A percentile compares a stretch with the other conserved stretches of the same genome.
These are phyloP conservation scores for Acanthosepion lycidas DNA, from an alignment of 2,888 invertebrate genomes.

Conservation along the genomic window DNA sequence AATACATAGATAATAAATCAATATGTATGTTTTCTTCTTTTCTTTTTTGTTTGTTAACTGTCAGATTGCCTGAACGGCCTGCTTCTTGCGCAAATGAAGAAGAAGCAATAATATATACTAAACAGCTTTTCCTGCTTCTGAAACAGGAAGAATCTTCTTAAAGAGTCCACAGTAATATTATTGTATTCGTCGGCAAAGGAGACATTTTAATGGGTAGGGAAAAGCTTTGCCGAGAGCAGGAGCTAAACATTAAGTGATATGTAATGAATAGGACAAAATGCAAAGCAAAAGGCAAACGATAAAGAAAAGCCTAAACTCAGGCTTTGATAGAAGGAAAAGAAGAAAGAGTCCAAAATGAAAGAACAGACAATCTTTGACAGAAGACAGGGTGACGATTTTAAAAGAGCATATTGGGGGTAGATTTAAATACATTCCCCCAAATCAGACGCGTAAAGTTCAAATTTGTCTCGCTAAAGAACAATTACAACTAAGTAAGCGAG, in stretches of 20 bases:
- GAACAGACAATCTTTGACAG: too few relatives aligned
- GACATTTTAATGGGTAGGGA: neutral
- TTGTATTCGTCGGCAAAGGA: neutral
- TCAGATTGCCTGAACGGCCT: neutral
- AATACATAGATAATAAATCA: neutral
- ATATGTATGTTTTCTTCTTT: neutral
- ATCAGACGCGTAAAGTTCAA: too few relatives aligned
- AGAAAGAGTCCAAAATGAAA: too few relatives aligned
- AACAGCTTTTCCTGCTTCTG: neutral
- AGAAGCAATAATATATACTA: neutral
- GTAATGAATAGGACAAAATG: neutral
- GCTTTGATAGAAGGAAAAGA: too few relatives aligned
- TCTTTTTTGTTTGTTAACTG: neutral
- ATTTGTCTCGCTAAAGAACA: too few relatives aligned
- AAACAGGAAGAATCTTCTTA: neutral
- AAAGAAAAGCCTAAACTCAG: neutral
- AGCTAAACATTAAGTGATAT: neutral
- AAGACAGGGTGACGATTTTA: too few relatives aligned
- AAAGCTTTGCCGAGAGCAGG: neutral
- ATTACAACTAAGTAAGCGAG: too few relatives aligned
- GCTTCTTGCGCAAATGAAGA: neutral
- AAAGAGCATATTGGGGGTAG: too few relatives aligned
- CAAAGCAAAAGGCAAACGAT: neutral
- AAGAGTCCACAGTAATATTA: neutral
- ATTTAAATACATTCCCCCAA: too few relatives aligned